A percentile compares a stretch with the other conserved stretches of the same genome.
Conservation (phyloP, 2,113 vertebrate genomes). For the Silurus meridionalis region DNA sequence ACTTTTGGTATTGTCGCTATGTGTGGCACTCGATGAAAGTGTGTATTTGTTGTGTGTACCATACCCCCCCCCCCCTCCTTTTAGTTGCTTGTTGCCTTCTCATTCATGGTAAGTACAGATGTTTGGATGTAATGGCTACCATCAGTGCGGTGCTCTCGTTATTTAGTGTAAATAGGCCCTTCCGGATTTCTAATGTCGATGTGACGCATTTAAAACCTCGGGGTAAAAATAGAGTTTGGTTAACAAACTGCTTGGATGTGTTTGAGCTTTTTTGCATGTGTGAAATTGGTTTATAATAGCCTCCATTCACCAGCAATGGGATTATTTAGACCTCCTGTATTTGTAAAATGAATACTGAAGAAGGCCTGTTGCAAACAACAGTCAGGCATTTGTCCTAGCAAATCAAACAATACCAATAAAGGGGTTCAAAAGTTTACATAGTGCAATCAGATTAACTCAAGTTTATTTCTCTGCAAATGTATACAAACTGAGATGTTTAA, state of each 20-base stretch:
- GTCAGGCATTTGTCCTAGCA: not conserved
- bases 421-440: not conserved
- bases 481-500: not conserved
- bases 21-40: not conserved
- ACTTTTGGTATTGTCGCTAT: not conserved
- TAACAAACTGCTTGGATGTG: constrained; percentile 9
- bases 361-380: not conserved
- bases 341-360: not conserved
- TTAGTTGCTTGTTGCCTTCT: constrained; percentile 8
- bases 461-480: not conserved
- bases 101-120: constrained; percentile 28
- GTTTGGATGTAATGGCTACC: constrained; percentile 33
- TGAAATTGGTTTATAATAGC: not conserved
- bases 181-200: not conserved
- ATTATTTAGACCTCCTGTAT: not conserved
- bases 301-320: not conserved
- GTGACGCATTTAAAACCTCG: constrained; percentile 23
- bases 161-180: constrained; percentile 32
- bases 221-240: constrained; percentile 22
- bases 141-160: constrained; percentile 24
- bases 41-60: not conserved
- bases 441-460: not conserved
- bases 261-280: constrained; percentile 18
- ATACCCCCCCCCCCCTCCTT: not conserved
- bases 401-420: not conserved